A percentile compares a stretch with the other conserved stretches of the same genome.
These are phyloP conservation scores for Anniella stebbinsi DNA, from an alignment of 2,797 vertebrate genomes.

Conservation along the genomic window DNA sequence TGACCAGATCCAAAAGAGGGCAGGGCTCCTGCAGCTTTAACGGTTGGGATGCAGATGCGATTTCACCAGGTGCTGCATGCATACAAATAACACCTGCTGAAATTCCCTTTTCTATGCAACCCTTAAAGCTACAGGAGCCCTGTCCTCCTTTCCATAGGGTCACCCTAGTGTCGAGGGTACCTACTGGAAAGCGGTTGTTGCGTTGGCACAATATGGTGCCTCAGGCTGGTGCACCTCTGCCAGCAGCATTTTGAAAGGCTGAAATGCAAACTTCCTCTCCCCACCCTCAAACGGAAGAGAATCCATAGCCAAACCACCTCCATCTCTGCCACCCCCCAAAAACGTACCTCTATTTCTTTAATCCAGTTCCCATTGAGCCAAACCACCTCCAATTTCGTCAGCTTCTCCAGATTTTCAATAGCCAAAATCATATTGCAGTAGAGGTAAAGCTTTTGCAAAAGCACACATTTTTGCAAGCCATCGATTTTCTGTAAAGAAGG, in stretches of 20 bases:
- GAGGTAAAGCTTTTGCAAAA: constrained; percentile 86
- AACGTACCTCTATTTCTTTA: constrained; percentile 80
- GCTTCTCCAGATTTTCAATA: constrained; percentile 82
- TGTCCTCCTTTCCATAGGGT: too few species aligned
- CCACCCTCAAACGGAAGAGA: not conserved
- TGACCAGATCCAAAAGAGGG: too few species aligned
- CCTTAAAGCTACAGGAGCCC: too few species aligned
- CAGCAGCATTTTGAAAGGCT: not conserved
- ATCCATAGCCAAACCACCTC: not conserved
- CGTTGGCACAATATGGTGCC: not conserved
- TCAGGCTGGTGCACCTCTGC: not conserved
- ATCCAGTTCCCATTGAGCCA: constrained; percentile 89
- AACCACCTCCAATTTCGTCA: constrained; percentile 79
- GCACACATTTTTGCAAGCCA: constrained; percentile 80
- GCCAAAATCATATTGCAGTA: constrained; percentile 86
- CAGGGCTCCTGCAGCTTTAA: too few species aligned
- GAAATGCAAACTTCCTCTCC: too few species aligned
- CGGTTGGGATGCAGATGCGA: too few species aligned
- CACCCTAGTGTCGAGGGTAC: too few species aligned
- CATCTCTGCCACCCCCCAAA: not conserved
- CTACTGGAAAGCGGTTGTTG: not conserved
- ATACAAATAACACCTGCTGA: too few species aligned
- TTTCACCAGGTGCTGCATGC: too few species aligned
- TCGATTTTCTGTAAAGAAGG: constrained; percentile 80
- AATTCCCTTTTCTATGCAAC: too few species aligned